Base-by-base conservation (phyloP, 2,888 invertebrate species). In the Agrochola circellaris region DNA sequence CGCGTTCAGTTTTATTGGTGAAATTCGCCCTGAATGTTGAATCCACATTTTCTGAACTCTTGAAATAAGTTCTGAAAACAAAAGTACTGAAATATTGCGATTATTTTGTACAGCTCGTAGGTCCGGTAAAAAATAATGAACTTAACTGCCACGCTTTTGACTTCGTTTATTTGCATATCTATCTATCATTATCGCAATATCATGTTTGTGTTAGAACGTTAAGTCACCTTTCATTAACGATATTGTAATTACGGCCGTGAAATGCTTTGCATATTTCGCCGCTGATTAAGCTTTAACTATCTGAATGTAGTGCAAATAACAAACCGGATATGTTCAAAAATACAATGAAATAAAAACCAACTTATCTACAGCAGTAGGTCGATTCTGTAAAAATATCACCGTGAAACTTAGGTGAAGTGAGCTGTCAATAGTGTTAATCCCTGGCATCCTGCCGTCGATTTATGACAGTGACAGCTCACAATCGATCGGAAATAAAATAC, bases 201-300 rank as follows among this genome's bases (percentile, higher is more conserved):
- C 65, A 48, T 45, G 66, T 61, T 79, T 62, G 38, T 75, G 20
- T 66, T 61, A 75, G 17, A 67, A 67, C 61, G n/a, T 62, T 61
- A 38, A 17, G 76, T 67, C 54, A 62, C 70, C 74, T 71, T 82
- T 73, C 56, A 69, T 79, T 73, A 70, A 54, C 42, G 48, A 69
- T 73, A 83, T 69, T 66, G n/a, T 77, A 77, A 77, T 67, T 70
- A 67, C 30, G 79, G 26, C 70, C 84, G 38, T 82, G 84, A 84
- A 82, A 64, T 73, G 38, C 61, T 79, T 84, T 61, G 56, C 73
- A 84, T 74, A 82, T 79, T 82, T 79, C 6, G 56, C 8, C n/a
- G 48, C 20, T 56, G 64, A 72, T 72, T 65, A 73, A 65, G 30
- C 26, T 45, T 17, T 15, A 51, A 20, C 30, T 67, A 58, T 70